Evolutionary conservation across 2,888 invertebrate genomes (phyloP).

Genomic region (Leucophenga maculata): DNA sequence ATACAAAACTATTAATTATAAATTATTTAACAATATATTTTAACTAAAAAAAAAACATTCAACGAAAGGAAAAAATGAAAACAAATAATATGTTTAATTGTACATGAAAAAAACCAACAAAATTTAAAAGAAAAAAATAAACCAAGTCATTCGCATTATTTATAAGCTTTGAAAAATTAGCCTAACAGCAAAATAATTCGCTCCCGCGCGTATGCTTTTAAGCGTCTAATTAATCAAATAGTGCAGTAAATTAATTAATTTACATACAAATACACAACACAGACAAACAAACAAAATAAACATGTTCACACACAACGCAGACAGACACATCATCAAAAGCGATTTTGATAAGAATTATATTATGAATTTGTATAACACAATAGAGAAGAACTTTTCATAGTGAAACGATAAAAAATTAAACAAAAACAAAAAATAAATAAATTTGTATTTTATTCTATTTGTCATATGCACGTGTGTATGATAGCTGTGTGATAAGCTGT

Average conservation of each 20-base stretch:
- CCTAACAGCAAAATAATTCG: background rate
- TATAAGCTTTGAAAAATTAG: background rate
- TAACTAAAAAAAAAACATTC: no score
- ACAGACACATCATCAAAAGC: conserved; percentile 10
- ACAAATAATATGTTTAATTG: no score
- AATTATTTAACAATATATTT: no score
- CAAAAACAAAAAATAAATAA: background rate
- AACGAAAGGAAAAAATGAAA: no score
- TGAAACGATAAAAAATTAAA: conserved; percentile 9
- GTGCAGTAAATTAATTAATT: conserved; percentile 9
- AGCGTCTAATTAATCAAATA: conserved; percentile 13
- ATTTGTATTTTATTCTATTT: background rate
- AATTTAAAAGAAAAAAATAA: no score
- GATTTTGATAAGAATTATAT: conserved; percentile 20
- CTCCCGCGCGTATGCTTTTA: background rate
- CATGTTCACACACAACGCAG: background rate
- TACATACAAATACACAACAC: background rate
- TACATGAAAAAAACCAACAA: no score
- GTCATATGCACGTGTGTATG: no score
- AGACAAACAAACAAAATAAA: background rate
- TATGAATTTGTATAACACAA: conserved; percentile 16
- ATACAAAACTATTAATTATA: no score
- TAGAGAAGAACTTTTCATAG: conserved; percentile 14
- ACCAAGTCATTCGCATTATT: background rate
- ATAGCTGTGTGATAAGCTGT: no score